A percentile compares a stretch with the other conserved stretches of the same genome.
Conservation (phyloP, 2,797 vertebrate genomes). For the Diglossa cyanea region DNA sequence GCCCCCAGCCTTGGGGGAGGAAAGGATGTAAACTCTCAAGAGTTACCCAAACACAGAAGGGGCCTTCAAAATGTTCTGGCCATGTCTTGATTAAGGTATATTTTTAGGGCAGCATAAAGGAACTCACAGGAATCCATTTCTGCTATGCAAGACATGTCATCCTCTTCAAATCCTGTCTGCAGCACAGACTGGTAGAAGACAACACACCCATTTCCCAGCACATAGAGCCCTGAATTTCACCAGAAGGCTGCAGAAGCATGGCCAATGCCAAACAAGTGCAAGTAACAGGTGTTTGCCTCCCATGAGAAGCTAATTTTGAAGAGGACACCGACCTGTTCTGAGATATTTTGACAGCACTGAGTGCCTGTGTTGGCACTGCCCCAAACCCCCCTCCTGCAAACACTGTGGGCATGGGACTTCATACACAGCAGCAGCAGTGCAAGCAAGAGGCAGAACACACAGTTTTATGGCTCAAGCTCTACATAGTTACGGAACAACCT, state of each 20-base stretch:
- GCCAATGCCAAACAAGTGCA: background rate
- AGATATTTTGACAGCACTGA: background rate
- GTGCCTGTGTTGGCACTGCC: background rate
- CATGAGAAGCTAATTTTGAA: background rate
- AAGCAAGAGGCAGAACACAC: background rate
- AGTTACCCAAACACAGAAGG: background rate
- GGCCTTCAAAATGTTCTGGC: background rate
- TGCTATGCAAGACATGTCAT: background rate
- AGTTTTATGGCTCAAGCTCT: background rate
- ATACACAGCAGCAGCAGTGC: background rate
- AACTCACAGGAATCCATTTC: background rate
- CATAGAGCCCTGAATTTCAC: background rate
- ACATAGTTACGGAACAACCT: background rate
- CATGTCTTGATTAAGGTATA: background rate
- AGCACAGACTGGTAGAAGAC: background rate
- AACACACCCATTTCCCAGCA: background rate
- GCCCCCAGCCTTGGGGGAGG: background rate
- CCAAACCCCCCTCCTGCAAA: background rate
- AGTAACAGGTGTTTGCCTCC: background rate
- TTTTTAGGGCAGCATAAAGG: background rate
- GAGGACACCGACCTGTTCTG: background rate
- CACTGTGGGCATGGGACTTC: background rate
- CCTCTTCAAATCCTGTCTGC: background rate
- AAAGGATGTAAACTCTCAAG: background rate
- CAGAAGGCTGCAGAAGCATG: background rate